phyloP scores from a whole-genome alignment of 2,797 vertebrate species.

The Danio choprae region DNA sequence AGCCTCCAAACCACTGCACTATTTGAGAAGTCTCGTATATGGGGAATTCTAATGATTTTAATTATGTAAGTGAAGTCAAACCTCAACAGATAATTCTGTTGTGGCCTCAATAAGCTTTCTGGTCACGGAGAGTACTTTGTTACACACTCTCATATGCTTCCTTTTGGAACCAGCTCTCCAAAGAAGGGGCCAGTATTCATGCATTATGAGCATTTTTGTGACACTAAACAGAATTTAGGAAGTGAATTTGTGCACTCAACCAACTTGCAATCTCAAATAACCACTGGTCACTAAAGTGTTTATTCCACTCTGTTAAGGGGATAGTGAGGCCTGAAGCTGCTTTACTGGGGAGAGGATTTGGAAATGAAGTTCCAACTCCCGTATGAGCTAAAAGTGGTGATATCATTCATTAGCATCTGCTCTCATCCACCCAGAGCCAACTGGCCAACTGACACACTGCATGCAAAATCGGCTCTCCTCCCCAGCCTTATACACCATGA shows the following conservation, averaged over 20 bases:
- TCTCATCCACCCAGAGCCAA: slow-evolving; percentile 68
- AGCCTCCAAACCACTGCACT: slow-evolving; percentile 27
- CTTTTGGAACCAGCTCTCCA: slow-evolving; percentile 28
- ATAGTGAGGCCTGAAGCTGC: slow-evolving; percentile 34
- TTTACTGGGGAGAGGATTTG: slow-evolving; percentile 43
- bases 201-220: slow-evolving; percentile 26
- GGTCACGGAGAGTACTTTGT: slow-evolving; percentile 36
- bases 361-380: slow-evolving; percentile 27
- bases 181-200: not conserved
- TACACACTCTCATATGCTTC: slow-evolving; percentile 39
- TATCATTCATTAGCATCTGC: slow-evolving; percentile 81
- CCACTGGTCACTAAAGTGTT: slow-evolving; percentile 47
- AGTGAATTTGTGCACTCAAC: slow-evolving; percentile 38
- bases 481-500: slow-evolving; percentile 70
- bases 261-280: slow-evolving; percentile 64
- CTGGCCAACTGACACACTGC: slow-evolving; percentile 68
- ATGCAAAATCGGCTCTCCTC: slow-evolving; percentile 68
- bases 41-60: slow-evolving; percentile 37
- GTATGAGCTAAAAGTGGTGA: slow-evolving; percentile 73
- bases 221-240: slow-evolving; percentile 50
- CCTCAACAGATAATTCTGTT: slow-evolving; percentile 40
- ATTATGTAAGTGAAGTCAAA: slow-evolving; percentile 45
- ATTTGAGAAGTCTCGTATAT: not conserved
- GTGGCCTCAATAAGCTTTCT: slow-evolving; percentile 49
- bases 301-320: slow-evolving; percentile 34